Conservation (phyloP, 2,797 vertebrate genomes). For the Macropus fuliginosus region DNA sequence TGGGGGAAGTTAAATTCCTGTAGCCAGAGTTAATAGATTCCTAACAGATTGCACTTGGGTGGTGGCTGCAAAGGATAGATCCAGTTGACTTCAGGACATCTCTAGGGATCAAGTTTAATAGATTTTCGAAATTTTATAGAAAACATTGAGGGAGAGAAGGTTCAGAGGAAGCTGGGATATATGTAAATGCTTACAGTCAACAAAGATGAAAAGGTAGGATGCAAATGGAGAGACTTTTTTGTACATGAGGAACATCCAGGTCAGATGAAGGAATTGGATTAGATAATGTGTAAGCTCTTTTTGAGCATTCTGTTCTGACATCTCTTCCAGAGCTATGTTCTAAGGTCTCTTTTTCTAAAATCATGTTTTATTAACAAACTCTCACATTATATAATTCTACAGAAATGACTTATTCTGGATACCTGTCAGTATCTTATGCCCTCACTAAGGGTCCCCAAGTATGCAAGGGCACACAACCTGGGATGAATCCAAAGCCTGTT, state of each 20-base stretch:
- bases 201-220: neutral
- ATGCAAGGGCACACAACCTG: neutral
- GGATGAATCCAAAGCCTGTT: neutral
- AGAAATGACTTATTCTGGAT: neutral
- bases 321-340: neutral
- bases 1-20: neutral
- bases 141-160: neutral
- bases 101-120: neutral
- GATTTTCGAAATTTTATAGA: neutral
- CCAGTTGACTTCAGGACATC: neutral
- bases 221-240: neutral
- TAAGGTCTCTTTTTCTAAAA: neutral
- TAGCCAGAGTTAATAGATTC: neutral
- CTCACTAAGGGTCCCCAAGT: neutral
- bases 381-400: neutral
- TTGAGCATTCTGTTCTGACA: neutral
- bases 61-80: neutral
- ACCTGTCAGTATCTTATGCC: neutral
- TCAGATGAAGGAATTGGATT: neutral
- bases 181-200: neutral
- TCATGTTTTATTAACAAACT: neutral
- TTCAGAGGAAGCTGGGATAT: neutral
- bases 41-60: neutral
- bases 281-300: neutral
- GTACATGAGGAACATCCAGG: neutral